Percentiles rank a stretch among this genome's conserved stretches.
Evolutionary conservation across 1,140 invertebrate species (phyloP).

Genomic region (Drosophila virilis): DNA sequence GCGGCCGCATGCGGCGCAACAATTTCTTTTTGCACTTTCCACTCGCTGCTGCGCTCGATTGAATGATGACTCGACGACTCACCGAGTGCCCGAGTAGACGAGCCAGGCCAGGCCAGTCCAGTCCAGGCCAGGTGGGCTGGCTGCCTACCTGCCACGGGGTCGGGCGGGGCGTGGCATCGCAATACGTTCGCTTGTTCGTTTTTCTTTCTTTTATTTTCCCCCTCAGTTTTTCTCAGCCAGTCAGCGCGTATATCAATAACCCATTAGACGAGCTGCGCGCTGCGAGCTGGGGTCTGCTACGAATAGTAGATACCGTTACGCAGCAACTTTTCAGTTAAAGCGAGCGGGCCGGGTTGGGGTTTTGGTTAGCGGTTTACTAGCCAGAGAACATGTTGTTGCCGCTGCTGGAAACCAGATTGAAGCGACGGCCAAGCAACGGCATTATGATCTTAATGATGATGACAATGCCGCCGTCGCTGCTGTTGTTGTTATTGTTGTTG

Average conservation of each 20-base stretch:
- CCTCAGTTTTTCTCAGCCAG: constrained; percentile 11
- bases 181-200: constrained; percentile 20
- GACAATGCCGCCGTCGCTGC: constrained; percentile 25
- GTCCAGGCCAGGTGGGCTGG: constrained; percentile 22
- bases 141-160: constrained; percentile 6
- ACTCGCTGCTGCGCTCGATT: constrained; percentile 43
- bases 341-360: background rate
- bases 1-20: constrained; percentile 43
- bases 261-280: constrained; percentile 42
- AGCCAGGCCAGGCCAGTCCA: background rate
- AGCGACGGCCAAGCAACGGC: constrained; percentile 31
- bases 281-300: constrained; percentile 4
- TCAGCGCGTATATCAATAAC: constrained; percentile 62
- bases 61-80: constrained; percentile 42
- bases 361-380: constrained; percentile 37
- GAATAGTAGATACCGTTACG: constrained; percentile 76
- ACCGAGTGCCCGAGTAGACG: background rate
- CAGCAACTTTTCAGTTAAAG: constrained; percentile 58
- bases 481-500: constrained; percentile 1
- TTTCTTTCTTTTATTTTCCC: background rate
- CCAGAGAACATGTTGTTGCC: constrained; percentile 45
- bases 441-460: constrained; percentile 51
- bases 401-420: constrained; percentile 46
- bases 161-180: constrained; percentile 18
- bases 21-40: constrained; percentile 66